A percentile compares a stretch with the other conserved stretches of the same genome.
These are phyloP conservation scores for Malurus cyaneus DNA, from an alignment of 2,113 vertebrate genomes.

Conservation along the genomic window DNA sequence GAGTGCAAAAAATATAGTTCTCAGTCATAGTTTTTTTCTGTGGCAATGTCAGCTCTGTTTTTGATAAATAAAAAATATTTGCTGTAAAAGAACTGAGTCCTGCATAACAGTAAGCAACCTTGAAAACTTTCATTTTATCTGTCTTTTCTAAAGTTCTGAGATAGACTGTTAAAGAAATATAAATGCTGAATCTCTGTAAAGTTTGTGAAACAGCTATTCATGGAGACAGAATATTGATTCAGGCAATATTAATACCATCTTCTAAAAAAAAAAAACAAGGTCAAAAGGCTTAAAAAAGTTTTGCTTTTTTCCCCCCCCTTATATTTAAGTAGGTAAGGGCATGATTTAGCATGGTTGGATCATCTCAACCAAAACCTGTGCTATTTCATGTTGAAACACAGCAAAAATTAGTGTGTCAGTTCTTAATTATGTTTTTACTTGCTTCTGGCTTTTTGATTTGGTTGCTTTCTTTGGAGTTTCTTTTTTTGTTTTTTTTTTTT, in stretches of 20 bases:
- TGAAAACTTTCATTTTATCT: conserved; percentile 13
- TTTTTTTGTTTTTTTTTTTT: background rate
- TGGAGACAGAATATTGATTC: background rate
- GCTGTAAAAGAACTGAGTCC: background rate
- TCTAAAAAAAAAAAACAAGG: background rate
- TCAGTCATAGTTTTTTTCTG: background rate
- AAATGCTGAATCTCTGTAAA: background rate
- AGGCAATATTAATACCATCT: background rate
- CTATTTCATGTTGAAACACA: background rate
- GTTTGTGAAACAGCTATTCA: background rate
- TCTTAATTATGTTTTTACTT: background rate
- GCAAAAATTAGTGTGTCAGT: background rate
- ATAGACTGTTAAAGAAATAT: background rate
- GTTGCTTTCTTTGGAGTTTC: background rate
- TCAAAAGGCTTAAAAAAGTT: background rate
- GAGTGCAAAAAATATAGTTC: background rate
- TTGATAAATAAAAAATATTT: background rate
- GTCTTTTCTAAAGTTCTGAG: background rate
- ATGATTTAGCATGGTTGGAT: background rate
- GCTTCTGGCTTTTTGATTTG: background rate
- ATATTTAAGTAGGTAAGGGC: background rate
- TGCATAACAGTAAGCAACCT: background rate
- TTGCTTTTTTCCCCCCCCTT: background rate
- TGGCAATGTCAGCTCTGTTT: background rate
- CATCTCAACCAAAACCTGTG: background rate